These are phyloP conservation scores for Helleia helle DNA, from an alignment of 2,888 invertebrate species.

Conservation along the genomic window DNA sequence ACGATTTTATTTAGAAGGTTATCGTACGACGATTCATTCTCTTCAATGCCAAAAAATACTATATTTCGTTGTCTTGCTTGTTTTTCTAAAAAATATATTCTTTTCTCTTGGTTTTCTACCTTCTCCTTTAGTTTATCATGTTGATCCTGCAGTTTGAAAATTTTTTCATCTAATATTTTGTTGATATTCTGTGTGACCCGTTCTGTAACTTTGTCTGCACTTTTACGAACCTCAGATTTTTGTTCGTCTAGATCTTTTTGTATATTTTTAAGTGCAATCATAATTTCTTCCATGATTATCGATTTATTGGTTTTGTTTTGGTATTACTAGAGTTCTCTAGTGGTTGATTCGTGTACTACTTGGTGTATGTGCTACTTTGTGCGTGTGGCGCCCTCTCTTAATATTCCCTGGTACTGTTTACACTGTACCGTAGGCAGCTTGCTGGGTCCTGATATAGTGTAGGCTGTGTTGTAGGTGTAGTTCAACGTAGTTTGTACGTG, in stretches of 20 bases:
- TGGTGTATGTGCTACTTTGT: too few relatives aligned
- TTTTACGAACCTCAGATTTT: not conserved
- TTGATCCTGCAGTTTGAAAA: not conserved
- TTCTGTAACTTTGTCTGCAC: not conserved
- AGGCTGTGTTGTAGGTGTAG: too few relatives aligned
- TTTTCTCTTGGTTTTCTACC: constrained; percentile 4
- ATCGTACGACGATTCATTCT: too few relatives aligned
- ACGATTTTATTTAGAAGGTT: not conserved
- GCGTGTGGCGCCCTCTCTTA: too few relatives aligned
- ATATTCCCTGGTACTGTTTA: too few relatives aligned
- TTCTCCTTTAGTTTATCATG: not conserved
- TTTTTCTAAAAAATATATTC: too few relatives aligned
- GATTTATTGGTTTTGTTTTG: not conserved
- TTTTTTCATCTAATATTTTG: not conserved
- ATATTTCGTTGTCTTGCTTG: constrained; percentile 1
- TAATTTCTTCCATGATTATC: constrained; percentile 1
- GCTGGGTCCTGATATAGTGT: too few relatives aligned
- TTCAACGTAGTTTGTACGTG: too few relatives aligned
- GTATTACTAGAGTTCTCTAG: too few relatives aligned
- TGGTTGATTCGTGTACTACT: too few relatives aligned
- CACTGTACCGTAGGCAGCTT: too few relatives aligned
- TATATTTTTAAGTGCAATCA: not conserved
- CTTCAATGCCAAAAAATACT: too few relatives aligned
- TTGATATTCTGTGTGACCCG: not conserved
- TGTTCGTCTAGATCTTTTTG: constrained; percentile 8